Base-by-base conservation (phyloP, 2,797 vertebrate species). In the Chloroceryle amazona region DNA sequence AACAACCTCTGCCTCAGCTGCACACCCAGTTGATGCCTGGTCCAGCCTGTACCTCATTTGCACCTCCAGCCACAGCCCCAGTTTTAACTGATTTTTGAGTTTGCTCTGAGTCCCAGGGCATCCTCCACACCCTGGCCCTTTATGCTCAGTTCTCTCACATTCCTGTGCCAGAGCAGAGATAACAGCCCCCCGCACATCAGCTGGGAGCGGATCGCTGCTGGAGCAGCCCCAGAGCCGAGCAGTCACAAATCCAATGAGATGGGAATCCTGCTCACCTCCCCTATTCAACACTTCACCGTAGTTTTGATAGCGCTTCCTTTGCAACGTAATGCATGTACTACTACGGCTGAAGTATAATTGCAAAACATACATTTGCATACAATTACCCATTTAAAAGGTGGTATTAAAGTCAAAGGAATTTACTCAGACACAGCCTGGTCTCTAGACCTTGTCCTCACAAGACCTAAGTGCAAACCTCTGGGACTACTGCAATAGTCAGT, bases 361-460 rank as follows among this genome's bases (percentile, higher is more conserved):
- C 62, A 65, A 65, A 73, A 67, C 13, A n/a, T 15, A 18, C 7
- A 55, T 79, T 83, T 90, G 74, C 73, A 72, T 68, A 70, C 35
- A 81, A 79, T 84, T 92, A 86, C 9, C 58, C 62, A 13, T 51
- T 63, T 62, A 65, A 86, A 74, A 90, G 80, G 70, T 46, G 61
- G 46, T 58, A 90, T 66, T 55, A 86, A 54, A 91, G 78, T 41
- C 82, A 90, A 54, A 88, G 42, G 80, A 78, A 86, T 90, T 83
- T 58, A 42, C 61, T 68, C 11, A 39, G 63, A 62, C 61, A 55
- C 81, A 33, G 46, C 57, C 73, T 90, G 83, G 63, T 84, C 14
- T 3, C 51, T 90, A 93, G 83, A 75, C 73, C 94, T 86, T 74
- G 89, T 96, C 96, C 89, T 86, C 71, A 57, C 26, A 80, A 29